A percentile compares a stretch with the other conserved stretches of the same genome.
phyloP scores from a whole-genome alignment of 1,140 invertebrate species.

The Trypoxylus dichotomus region DNA sequence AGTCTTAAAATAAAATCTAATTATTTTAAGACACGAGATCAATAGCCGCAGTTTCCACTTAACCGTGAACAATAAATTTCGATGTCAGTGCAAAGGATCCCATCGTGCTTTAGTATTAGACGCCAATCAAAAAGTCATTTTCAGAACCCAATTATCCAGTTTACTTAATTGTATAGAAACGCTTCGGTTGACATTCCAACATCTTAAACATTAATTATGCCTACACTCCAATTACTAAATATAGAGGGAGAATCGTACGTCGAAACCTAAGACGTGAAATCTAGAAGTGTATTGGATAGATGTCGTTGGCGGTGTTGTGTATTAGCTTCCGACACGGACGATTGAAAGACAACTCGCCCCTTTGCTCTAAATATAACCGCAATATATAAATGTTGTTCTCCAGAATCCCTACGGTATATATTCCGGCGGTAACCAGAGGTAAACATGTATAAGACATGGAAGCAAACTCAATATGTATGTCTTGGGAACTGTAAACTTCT shows the following conservation, averaged over 20 bases:
- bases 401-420: neutral
- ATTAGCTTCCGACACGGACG: slow-evolving; percentile 5
- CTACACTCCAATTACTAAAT: slow-evolving; percentile 1
- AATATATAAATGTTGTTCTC: neutral
- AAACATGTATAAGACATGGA: neutral
- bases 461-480: neutral
- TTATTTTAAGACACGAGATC: neutral
- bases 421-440: neutral
- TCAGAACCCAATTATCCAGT: neutral
- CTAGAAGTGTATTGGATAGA: neutral
- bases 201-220: neutral
- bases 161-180: slow-evolving; percentile 15
- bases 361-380: neutral
- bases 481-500: neutral
- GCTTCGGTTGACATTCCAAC: neutral
- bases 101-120: neutral
- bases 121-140: slow-evolving; percentile 19
- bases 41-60: neutral
- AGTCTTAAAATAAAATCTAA: neutral
- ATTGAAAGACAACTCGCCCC: slow-evolving; percentile 9
- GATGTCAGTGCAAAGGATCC: neutral
- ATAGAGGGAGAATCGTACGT: slow-evolving; percentile 3
- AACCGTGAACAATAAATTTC: neutral
- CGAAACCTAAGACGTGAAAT: neutral
- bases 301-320: neutral